Base-by-base conservation (phyloP, 2,113 vertebrate species). In the Pelodiscus sinensis region DNA sequence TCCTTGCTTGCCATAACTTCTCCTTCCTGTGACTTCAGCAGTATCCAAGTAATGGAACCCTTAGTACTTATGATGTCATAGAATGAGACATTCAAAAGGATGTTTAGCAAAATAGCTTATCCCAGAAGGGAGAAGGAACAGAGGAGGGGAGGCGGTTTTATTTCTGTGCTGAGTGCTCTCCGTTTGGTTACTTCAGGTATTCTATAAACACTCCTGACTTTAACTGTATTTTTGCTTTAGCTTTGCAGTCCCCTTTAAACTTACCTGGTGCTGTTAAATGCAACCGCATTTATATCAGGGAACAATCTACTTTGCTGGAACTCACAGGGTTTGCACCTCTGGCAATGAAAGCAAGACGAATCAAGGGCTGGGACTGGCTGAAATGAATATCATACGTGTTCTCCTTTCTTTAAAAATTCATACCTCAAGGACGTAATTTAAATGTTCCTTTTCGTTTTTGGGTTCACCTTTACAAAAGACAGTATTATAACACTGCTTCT, bases 391-490 rank as follows among this genome's bases (percentile, higher is more conserved):
- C 87, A 60, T 29, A 65, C 21, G 50, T 79, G 82, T 65, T 71
- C 56, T 91, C 51, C 24, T 85, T 90, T 89, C 84, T 90, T 94
- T 92, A 92, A 93, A 94, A 87, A 93, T 87, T 89, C 80, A 81
- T 92, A 77, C 38, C 75, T 94, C 88, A 90, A 92, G 91, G 88
- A 96, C 1, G 0, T 90, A 88, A 92, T 91, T 92, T 95, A 93
- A 95, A 95, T 90, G 92, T 79, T 87, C 94, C 54, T 92, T 90
- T 96, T 93, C 93, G 94, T 82, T 81, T 93, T 93, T 82, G 88
- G 60, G 38, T 73, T 90, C 86, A 93, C 82, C 65, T 92, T 96
- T 96, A 92, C 95, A 88, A 16, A 86, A 84, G 87, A 68, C 1
- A 0, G 78, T 68, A 84, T 84, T 22, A 18, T 56, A 90, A 91